Evolutionary conservation across 2,888 invertebrate genomes (phyloP).

Genomic region (Acanthopleura granulata): DNA sequence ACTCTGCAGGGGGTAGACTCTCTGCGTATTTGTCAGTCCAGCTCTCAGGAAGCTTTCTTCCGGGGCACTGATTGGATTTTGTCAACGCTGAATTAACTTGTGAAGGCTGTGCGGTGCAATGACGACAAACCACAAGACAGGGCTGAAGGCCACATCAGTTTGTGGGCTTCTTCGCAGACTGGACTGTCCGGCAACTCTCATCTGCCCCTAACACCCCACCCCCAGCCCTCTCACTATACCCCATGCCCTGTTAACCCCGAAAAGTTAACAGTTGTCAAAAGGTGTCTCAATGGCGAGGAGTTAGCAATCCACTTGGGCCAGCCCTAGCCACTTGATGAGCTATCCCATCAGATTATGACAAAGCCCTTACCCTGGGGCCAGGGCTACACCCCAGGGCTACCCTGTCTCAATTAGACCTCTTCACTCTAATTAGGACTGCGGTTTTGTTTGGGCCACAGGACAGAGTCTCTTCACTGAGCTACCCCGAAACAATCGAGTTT

Average conservation of each 20-base stretch:
- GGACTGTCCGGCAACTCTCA: too few relatives aligned
- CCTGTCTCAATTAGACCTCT: slow-evolving; percentile 9
- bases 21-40: background rate
- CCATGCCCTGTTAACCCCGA: background rate
- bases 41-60: background rate
- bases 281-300: background rate
- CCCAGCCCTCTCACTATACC: background rate
- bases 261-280: slow-evolving; percentile 17
- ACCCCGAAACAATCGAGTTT: too few relatives aligned
- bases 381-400: background rate
- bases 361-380: background rate
- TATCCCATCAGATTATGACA: background rate
- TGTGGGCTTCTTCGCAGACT: too few relatives aligned
- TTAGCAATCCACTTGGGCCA: slow-evolving; percentile 11
- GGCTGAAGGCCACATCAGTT: too few relatives aligned
- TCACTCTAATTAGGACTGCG: slow-evolving; percentile 9
- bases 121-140: too few relatives aligned
- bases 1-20: background rate
- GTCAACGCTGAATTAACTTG: slow-evolving; percentile 2
- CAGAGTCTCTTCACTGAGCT: too few relatives aligned
- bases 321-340: slow-evolving; percentile 8
- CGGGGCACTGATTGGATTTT: slow-evolving; percentile 9
- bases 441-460: background rate
- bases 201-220: background rate
- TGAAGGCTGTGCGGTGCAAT: background rate